phyloP scores from a whole-genome alignment of 2,113 vertebrate species.

The Suricata suricatta region DNA sequence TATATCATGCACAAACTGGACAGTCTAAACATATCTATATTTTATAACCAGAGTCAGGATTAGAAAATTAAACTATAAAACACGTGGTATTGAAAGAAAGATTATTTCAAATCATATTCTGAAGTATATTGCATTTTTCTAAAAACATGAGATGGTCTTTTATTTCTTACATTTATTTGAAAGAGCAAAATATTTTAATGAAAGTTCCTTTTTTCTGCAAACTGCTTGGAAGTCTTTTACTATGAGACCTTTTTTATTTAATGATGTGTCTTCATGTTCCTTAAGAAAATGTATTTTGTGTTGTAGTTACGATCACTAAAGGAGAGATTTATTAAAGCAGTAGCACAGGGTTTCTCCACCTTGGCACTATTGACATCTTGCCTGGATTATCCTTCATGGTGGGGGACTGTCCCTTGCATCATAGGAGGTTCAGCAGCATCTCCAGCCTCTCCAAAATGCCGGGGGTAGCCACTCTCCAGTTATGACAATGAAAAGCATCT shows the following conservation, averaged over 20 bases:
- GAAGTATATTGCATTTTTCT: slow-evolving; percentile 19
- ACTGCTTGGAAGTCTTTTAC: neutral
- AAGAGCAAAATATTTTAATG: slow-evolving; percentile 44
- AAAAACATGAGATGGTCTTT: slow-evolving; percentile 23
- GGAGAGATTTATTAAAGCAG: neutral
- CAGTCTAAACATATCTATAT: neutral
- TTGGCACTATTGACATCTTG: neutral
- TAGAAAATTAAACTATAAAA: slow-evolving; percentile 32
- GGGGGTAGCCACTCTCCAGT: neutral
- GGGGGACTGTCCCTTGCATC: neutral
- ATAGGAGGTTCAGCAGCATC: neutral
- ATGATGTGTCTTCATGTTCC: neutral
- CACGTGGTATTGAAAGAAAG: neutral
- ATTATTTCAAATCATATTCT: slow-evolving; percentile 24
- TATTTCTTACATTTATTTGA: slow-evolving; percentile 41
- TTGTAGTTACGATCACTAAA: neutral
- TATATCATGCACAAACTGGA: neutral
- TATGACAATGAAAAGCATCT: neutral
- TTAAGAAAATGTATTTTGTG: slow-evolving; percentile 9
- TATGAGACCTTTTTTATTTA: neutral
- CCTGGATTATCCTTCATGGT: neutral
- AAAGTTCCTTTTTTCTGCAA: neutral
- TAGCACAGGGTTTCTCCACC: neutral
- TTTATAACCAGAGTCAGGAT: neutral
- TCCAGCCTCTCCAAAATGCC: neutral